These are phyloP conservation scores for Pantherophis alleghaniensis DNA, from an alignment of 2,797 vertebrate genomes.

Conservation along the genomic window DNA sequence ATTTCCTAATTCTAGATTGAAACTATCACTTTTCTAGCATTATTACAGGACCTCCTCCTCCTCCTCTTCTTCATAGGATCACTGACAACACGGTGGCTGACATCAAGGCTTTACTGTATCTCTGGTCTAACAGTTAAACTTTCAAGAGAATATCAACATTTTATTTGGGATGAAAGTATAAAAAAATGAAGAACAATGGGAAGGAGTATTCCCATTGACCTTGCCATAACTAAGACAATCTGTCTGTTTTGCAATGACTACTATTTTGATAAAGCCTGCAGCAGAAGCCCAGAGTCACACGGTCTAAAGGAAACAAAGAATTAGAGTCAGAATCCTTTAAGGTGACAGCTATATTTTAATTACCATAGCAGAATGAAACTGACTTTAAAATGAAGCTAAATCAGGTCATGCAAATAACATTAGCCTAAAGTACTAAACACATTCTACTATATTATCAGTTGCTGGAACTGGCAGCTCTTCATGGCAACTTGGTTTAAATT, in stretches of 20 bases:
- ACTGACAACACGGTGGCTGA: not conserved
- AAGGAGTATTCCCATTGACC: constrained; percentile 19
- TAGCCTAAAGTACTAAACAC: constrained; percentile 47
- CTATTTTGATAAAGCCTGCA: constrained; percentile 33
- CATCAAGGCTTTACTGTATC: not conserved
- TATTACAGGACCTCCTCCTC: not conserved
- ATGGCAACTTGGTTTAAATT: constrained; percentile 24
- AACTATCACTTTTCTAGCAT: not conserved
- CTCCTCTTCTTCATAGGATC: not conserved
- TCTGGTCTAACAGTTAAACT: not conserved
- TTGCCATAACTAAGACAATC: not conserved
- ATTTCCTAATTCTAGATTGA: not conserved
- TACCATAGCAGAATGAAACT: constrained; percentile 49
- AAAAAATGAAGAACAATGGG: not conserved
- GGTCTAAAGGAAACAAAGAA: constrained; percentile 25
- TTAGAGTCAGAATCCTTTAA: constrained; percentile 38
- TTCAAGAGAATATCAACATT: not conserved
- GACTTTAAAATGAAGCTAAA: constrained; percentile 47
- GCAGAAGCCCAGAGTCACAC: constrained; percentile 21
- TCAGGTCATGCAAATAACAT: constrained; percentile 42
- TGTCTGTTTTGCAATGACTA: constrained; percentile 26
- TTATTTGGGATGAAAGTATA: not conserved
- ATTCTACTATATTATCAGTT: constrained; percentile 34
- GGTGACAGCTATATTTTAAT: constrained; percentile 49
- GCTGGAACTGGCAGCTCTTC: constrained; percentile 33